Percentiles rank a stretch among this genome's conserved stretches.
Conservation (phyloP, 1,140 invertebrate genomes). For the Tetragnatha versicolor region DNA sequence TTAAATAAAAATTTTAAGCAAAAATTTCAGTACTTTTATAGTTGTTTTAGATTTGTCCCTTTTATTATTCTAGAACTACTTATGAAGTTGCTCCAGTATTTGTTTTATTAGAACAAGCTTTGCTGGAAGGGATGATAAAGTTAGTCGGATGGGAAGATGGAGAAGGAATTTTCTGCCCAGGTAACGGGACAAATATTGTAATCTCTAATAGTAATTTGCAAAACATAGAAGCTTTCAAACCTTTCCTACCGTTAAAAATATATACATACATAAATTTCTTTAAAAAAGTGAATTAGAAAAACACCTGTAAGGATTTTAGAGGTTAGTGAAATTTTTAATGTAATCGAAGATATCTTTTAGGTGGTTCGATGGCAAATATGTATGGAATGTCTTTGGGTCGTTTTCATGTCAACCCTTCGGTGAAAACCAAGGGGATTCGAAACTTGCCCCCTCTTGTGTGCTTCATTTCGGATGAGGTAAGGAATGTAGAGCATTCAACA, state of each 20-base stretch:
- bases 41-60: too few species aligned
- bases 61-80: constrained; percentile 73
- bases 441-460: constrained; percentile 85
- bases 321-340: too few species aligned
- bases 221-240: too few species aligned
- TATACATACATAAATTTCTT: too few species aligned
- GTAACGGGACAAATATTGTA: constrained; percentile 9
- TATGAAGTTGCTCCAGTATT: constrained; percentile 99
- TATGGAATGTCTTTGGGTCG: constrained; percentile 94
- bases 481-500: too few species aligned
- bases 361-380: constrained; percentile 96
- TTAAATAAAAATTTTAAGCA: too few species aligned
- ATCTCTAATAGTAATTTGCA: too few species aligned
- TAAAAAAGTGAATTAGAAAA: too few species aligned
- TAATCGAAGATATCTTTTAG: too few species aligned
- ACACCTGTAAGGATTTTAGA: too few species aligned
- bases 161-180: constrained; percentile 95
- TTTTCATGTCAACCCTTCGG: constrained; percentile 91
- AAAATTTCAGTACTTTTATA: too few species aligned
- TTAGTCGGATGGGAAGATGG: constrained; percentile 84
- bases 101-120: constrained; percentile 96
- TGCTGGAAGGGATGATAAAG: constrained; percentile 89
- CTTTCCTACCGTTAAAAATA: too few species aligned
- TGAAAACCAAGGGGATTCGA: constrained; percentile 89
- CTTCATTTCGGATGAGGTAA: constrained; percentile 96